phyloP scores from a whole-genome alignment of 2,888 invertebrate species.

The Pheosia tremula region DNA sequence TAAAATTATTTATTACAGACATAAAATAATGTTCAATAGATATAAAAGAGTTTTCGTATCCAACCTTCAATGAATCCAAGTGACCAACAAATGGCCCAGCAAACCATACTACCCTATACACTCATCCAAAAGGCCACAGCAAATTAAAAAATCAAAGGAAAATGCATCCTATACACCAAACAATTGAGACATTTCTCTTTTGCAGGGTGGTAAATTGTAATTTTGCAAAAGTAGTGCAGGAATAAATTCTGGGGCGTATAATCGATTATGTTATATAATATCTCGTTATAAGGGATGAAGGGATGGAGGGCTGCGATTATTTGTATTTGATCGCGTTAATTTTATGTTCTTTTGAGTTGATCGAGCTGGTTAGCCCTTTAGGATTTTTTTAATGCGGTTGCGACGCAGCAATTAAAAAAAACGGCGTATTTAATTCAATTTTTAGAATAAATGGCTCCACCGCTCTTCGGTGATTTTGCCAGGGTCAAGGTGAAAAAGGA shows the following conservation, averaged over 20 bases:
- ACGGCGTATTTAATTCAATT: no score
- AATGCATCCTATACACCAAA: conserved; percentile 21
- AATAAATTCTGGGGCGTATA: conserved; percentile 69
- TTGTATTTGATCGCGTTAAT: conserved; percentile 50
- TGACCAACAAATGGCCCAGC: conserved; percentile 63
- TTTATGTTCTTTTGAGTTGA: conserved; percentile 39
- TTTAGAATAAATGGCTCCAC: no score
- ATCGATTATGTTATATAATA: conserved; percentile 74
- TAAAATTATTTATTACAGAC: no score
- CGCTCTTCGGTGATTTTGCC: no score
- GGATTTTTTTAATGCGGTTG: neutral
- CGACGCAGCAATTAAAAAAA: no score
- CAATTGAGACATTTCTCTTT: conserved; percentile 12
- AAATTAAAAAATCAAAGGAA: conserved; percentile 17
- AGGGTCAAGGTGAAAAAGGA: no score
- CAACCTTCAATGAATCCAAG: conserved; percentile 30
- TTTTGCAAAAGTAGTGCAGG: conserved; percentile 40
- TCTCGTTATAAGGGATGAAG: conserved; percentile 58
- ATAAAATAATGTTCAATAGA: no score
- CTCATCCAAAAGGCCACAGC: conserved; percentile 19
- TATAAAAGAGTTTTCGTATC: conserved; percentile 21
- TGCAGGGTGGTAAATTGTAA: conserved; percentile 11
- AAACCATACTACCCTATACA: conserved; percentile 48
- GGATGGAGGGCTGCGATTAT: conserved; percentile 37
- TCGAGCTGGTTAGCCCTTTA: conserved; percentile 21